A percentile compares a stretch with the other conserved stretches of the same genome.
These are phyloP conservation scores for Stichopus chloronotus DNA, from an alignment of 35 echinoderm and acorn worm genomes.

Conservation along the genomic window DNA sequence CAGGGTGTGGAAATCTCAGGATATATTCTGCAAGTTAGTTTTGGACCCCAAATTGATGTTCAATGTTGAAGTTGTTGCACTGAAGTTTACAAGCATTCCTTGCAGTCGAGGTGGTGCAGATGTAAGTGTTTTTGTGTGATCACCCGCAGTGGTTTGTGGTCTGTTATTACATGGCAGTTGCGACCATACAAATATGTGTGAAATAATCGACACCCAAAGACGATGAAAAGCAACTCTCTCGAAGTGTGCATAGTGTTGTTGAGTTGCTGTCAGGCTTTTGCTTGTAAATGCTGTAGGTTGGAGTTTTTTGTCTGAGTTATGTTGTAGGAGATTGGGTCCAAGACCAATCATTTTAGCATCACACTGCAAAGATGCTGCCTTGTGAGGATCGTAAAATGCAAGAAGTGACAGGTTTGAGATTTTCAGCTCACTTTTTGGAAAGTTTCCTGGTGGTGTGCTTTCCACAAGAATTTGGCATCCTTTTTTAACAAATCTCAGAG, in stretches of 20 bases:
- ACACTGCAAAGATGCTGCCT: constrained; percentile 48
- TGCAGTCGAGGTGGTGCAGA: constrained; percentile 51
- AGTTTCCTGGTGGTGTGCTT: neutral
- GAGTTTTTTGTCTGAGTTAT: neutral
- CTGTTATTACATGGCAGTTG: constrained; percentile 42
- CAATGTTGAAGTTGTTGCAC: constrained; percentile 47
- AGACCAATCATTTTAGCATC: constrained; percentile 46
- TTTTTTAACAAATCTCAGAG: neutral
- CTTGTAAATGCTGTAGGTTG: constrained; percentile 48
- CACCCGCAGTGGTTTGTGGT: constrained; percentile 56
- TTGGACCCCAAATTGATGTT: neutral
- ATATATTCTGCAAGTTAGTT: constrained; percentile 59
- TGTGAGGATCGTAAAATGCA: constrained; percentile 18
- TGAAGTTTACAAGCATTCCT: constrained; percentile 61
- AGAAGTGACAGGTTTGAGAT: neutral
- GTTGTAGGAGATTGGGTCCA: constrained; percentile 40
- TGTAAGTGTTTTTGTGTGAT: constrained; percentile 55
- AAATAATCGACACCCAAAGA: neutral
- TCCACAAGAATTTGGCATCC: neutral
- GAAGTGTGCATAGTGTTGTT: constrained; percentile 44
- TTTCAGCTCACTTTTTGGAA: neutral
- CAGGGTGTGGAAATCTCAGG: constrained; percentile 40
- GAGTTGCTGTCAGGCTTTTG: constrained; percentile 43
- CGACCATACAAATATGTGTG: neutral
- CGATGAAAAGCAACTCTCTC: neutral